These are phyloP conservation scores for Embiotoca jacksoni DNA, from an alignment of 2,113 vertebrate genomes.

Conservation along the genomic window DNA sequence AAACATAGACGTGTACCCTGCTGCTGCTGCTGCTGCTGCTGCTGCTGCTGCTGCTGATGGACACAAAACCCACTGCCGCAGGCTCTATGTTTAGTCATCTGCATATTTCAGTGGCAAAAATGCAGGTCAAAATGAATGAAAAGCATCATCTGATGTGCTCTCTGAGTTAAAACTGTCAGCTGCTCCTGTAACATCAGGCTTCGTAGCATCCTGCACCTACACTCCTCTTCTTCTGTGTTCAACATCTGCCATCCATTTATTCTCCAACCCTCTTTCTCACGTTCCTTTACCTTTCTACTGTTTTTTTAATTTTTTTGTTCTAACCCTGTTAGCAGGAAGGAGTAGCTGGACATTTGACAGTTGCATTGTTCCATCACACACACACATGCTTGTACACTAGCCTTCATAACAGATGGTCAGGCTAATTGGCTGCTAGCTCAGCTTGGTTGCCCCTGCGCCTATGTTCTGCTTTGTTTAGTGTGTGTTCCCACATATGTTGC, in stretches of 20 bases:
- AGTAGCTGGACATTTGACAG: constrained; percentile 25
- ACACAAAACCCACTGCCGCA: constrained; percentile 1
- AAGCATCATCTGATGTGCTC: neutral
- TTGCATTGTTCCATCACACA: constrained; percentile 22
- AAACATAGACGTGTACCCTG: constrained; percentile 15
- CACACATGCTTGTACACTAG: constrained; percentile 7
- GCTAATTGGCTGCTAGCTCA: constrained; percentile 63
- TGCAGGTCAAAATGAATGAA: constrained; percentile 11
- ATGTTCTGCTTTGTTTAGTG: constrained; percentile 31
- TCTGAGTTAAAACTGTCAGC: neutral
- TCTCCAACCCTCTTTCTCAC: neutral
- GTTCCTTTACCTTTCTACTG: neutral
- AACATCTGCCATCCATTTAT: neutral
- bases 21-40: constrained; percentile 1
- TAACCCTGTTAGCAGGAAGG: constrained; percentile 22
- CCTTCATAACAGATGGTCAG: constrained; percentile 50
- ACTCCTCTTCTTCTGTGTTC: neutral
- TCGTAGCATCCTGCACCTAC: neutral
- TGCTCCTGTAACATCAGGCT: neutral
- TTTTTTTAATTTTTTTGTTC: neutral
- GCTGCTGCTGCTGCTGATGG: neutral
- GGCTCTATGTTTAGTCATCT: constrained; percentile 22
- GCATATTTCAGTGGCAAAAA: constrained; percentile 36
- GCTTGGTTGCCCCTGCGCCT: constrained; percentile 35
- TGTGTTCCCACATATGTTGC: neutral